phyloP scores from a whole-genome alignment of 2,797 vertebrate genomes.

The Alauda arvensis region DNA sequence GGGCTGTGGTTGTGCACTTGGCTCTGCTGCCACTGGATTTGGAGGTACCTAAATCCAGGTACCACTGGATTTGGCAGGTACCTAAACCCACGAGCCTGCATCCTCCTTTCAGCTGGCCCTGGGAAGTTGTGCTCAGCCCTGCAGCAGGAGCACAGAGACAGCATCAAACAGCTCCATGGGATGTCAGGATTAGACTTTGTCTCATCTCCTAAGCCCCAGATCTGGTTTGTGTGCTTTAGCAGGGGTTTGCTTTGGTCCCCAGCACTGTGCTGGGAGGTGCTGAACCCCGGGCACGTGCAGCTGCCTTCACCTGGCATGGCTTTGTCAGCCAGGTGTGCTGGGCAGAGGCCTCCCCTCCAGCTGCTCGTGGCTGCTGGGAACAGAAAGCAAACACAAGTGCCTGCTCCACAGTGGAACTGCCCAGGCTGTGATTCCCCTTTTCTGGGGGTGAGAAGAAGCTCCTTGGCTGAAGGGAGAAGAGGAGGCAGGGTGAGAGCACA shows the following conservation, averaged over 20 bases:
- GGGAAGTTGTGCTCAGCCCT: neutral
- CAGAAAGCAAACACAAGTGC: neutral
- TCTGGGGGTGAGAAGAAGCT: neutral
- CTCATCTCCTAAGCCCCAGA: neutral
- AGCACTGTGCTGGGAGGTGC: neutral
- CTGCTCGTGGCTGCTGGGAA: neutral
- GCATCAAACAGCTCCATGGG: neutral
- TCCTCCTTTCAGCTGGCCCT: neutral
- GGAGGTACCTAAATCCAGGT: neutral
- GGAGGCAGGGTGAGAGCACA: neutral
- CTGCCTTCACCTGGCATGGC: neutral
- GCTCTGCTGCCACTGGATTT: neutral
- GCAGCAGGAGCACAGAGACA: fast-evolving
- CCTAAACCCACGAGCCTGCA: neutral
- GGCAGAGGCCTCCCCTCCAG: neutral
- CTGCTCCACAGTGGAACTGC: neutral
- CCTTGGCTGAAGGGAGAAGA: constrained; percentile 2
- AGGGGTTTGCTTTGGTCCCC: neutral
- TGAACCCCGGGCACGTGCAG: neutral
- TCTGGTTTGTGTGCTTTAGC: neutral
- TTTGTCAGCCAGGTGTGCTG: neutral
- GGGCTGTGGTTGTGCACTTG: neutral
- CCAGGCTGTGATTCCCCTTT: neutral
- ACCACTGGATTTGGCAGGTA: neutral
- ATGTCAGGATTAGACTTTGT: neutral